These are phyloP conservation scores for Drosophila kanapiae DNA, from an alignment of 1,140 invertebrate genomes.

Conservation along the genomic window DNA sequence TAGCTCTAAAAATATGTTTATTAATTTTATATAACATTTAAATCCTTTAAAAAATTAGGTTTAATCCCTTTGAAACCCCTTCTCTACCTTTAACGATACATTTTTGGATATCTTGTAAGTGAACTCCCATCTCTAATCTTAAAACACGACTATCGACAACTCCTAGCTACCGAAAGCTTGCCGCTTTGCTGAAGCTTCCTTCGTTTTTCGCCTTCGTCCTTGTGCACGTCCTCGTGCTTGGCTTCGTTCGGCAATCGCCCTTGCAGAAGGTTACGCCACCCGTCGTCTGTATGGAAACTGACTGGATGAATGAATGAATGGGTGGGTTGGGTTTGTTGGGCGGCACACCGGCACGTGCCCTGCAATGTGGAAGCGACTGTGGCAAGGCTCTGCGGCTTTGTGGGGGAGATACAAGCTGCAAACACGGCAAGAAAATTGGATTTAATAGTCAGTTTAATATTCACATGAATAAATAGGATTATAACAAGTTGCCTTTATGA, in stretches of 20 bases:
- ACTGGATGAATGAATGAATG: constrained; percentile 16
- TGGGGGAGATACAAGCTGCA: constrained; percentile 5
- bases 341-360: constrained; percentile 64
- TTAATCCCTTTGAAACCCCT: background rate
- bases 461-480: background rate
- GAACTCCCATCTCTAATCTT: constrained; percentile 1
- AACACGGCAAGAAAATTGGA: constrained; percentile 10
- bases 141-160: background rate
- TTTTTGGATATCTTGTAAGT: background rate
- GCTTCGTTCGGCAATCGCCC: constrained; percentile 29
- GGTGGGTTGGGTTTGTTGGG: constrained; percentile 1
- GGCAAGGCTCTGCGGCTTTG: constrained; percentile 46
- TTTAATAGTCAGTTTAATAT: background rate
- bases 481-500: background rate
- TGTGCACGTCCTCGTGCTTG: constrained; percentile 33
- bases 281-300: constrained; percentile 27
- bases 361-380: constrained; percentile 65
- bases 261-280: constrained; percentile 73
- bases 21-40: background rate
- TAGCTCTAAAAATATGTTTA: background rate
- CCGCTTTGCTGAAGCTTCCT: constrained; percentile 22
- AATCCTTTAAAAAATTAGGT: background rate
- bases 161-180: constrained; percentile 13
- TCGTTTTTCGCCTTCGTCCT: constrained; percentile 48
- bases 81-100: background rate